Conservation (phyloP, 2,888 invertebrate species). For the Eupithecia insigniata region DNA sequence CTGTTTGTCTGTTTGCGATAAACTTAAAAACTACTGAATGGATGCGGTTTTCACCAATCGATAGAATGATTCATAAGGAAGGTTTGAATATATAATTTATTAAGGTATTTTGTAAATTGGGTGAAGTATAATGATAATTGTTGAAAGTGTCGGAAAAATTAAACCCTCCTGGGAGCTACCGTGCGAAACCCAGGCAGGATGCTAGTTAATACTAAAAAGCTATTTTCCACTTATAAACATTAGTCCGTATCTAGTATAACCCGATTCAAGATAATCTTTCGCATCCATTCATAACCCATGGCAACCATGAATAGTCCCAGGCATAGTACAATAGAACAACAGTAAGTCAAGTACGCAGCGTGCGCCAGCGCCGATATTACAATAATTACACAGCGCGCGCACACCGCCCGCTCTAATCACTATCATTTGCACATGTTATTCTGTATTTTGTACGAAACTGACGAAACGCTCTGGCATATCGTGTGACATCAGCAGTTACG, state of each 20-base stretch:
- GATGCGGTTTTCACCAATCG: too few relatives aligned
- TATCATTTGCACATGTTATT: constrained; percentile 82
- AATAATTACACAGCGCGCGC: constrained; percentile 81
- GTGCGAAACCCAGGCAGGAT: too few relatives aligned
- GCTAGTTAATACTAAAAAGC: neutral
- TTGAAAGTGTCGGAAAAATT: too few relatives aligned
- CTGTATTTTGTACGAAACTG: constrained; percentile 76
- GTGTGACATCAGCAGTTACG: constrained; percentile 62
- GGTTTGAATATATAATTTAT: too few relatives aligned
- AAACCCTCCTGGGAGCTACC: too few relatives aligned
- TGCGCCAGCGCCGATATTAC: constrained; percentile 69
- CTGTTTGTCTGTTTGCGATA: too few relatives aligned
- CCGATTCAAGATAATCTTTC: neutral
- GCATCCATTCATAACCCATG: constrained; percentile 37
- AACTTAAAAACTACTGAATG: too few relatives aligned
- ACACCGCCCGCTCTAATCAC: constrained; percentile 71
- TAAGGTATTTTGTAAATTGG: too few relatives aligned
- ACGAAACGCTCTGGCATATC: constrained; percentile 73
- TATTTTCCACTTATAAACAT: neutral
- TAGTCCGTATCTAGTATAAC: neutral
- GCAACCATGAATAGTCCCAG: constrained; percentile 30
- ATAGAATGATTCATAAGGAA: too few relatives aligned
- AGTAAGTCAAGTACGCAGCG: constrained; percentile 46
- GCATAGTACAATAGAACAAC: constrained; percentile 47
- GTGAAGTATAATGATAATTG: too few relatives aligned